Evolutionary conservation across 2,797 vertebrate genomes (phyloP).

Genomic region (Perodicticus potto): DNA sequence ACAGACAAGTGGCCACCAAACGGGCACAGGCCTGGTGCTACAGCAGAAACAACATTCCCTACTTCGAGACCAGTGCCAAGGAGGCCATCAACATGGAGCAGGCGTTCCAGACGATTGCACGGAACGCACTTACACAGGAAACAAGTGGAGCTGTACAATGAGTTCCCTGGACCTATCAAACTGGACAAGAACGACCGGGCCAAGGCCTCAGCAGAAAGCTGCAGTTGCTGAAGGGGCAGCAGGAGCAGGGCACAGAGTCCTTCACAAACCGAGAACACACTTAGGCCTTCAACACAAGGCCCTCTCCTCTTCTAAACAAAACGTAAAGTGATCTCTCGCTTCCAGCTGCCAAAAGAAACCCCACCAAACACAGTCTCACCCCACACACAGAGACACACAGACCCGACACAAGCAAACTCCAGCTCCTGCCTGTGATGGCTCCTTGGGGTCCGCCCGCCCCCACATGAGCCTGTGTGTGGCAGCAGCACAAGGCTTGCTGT

Average conservation of each 20-base stretch:
- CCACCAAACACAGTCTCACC: background rate
- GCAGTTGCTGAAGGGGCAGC: conserved; percentile 96
- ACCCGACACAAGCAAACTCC: conserved; percentile 76
- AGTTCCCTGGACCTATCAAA: conserved; percentile 99
- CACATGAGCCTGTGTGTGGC: conserved; percentile 80
- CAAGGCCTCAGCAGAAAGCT: conserved; percentile 95
- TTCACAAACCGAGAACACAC: conserved; percentile 89
- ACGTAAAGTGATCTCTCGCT: conserved; percentile 83
- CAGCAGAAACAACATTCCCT: conserved; percentile 99
- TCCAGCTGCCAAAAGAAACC: conserved; percentile 88
- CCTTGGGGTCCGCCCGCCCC: conserved; percentile 60
- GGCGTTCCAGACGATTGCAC: conserved; percentile 99
- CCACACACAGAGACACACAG: background rate
- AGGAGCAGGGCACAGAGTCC: conserved; percentile 88
- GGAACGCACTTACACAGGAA: conserved; percentile 99
- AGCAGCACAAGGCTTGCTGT: conserved; percentile 82
- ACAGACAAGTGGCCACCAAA: conserved; percentile 99
- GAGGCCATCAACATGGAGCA: conserved; percentile 99
- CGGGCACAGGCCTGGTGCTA: conserved; percentile 99
- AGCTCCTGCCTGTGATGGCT: conserved; percentile 75
- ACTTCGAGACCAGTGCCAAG: conserved; percentile 99
- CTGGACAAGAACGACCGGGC: conserved; percentile 97
- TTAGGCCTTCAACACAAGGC: conserved; percentile 91
- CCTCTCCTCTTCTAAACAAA: conserved; percentile 87
- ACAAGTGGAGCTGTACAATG: conserved; percentile 99